phyloP scores from a whole-genome alignment of 2,113 vertebrate species.

The Riparia riparia region DNA sequence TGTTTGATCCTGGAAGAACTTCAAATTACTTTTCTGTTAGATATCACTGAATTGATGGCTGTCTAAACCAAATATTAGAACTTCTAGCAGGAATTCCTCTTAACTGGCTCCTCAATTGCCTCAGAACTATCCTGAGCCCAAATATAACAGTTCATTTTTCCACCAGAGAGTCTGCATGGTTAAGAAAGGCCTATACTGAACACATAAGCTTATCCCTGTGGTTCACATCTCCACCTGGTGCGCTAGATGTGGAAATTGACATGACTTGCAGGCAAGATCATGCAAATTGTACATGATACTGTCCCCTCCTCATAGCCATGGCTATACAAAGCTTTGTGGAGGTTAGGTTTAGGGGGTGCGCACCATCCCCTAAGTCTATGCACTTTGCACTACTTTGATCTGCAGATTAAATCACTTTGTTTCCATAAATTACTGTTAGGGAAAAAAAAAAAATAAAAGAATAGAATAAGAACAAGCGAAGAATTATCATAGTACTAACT shows the following conservation, averaged over 20 bases:
- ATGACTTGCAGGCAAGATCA: not conserved
- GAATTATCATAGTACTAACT: not conserved
- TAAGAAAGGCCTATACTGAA: not conserved
- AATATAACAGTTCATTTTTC: not conserved
- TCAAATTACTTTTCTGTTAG: not conserved
- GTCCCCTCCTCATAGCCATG: not conserved
- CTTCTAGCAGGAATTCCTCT: not conserved
- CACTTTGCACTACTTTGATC: not conserved
- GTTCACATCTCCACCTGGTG: not conserved
- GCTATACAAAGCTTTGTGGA: not conserved
- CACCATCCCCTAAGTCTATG: not conserved
- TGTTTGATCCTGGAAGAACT: not conserved
- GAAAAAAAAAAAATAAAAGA: not conserved
- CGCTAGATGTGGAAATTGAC: not conserved
- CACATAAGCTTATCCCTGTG: not conserved
- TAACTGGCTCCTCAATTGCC: not conserved
- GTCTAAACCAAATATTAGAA: not conserved
- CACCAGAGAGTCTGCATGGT: not conserved
- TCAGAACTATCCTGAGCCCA: not conserved
- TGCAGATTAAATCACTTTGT: not conserved
- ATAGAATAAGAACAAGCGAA: not conserved
- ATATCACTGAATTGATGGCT: not conserved
- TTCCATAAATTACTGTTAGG: not conserved
- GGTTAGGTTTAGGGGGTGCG: not conserved
- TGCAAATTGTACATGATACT: not conserved